phyloP scores from a whole-genome alignment of 2,113 vertebrate genomes.

The Corythornis cristatus region DNA sequence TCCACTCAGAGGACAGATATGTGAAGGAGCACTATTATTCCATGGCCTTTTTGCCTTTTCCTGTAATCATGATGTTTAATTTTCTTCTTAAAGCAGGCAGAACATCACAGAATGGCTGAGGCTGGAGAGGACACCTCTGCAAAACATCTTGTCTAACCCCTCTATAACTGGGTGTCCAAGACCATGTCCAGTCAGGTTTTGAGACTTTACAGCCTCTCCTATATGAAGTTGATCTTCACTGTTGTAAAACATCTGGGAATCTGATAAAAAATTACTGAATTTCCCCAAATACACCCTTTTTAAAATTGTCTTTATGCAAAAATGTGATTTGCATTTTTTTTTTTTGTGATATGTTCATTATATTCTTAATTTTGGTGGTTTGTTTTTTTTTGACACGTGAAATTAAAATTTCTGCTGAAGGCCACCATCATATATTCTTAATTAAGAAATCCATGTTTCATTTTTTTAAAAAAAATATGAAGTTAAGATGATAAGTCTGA shows the following conservation, averaged over 20 bases:
- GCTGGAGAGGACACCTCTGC: neutral
- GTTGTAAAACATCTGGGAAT: neutral
- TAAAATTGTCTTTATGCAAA: neutral
- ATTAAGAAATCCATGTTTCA: neutral
- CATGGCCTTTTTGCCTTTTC: neutral
- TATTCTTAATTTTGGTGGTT: neutral
- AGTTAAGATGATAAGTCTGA: neutral
- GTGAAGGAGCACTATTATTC: neutral
- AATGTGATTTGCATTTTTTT: neutral
- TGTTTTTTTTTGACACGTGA: neutral
- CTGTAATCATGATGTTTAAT: neutral
- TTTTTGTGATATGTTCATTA: neutral
- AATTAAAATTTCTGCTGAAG: neutral
- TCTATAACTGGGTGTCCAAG: rapidly evolving
- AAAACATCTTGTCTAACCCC: neutral
- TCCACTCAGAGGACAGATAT: rapidly evolving
- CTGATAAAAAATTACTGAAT: neutral
- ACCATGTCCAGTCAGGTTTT: neutral
- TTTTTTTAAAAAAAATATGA: neutral
- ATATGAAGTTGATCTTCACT: neutral
- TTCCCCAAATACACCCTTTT: neutral
- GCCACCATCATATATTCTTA: neutral
- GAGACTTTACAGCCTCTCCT: neutral
- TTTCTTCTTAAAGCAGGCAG: neutral
- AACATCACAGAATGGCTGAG: neutral